A percentile compares a stretch with the other conserved stretches of the same genome.
Conservation (phyloP, 2,888 invertebrate genomes). For the Apotomis capreana region DNA sequence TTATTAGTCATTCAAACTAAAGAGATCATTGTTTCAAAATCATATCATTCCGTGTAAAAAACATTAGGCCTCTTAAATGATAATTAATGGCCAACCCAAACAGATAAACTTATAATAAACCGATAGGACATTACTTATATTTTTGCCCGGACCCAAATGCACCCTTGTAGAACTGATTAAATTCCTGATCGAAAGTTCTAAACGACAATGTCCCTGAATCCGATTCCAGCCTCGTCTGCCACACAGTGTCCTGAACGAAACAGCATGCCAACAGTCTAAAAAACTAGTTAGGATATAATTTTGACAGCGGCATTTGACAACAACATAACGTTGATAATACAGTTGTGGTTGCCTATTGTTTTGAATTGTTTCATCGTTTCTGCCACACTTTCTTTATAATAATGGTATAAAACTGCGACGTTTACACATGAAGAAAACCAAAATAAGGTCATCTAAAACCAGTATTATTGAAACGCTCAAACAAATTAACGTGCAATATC, state of each 20-base stretch:
- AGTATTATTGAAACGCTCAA: too few relatives aligned
- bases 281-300: too few relatives aligned
- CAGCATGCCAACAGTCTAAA: neutral
- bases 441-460: too few relatives aligned
- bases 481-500: too few relatives aligned
- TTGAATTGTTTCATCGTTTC: too few relatives aligned
- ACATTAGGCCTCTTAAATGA: neutral
- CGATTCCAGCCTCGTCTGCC: slow-evolving; percentile 18
- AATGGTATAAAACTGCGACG: too few relatives aligned
- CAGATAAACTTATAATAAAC: slow-evolving; percentile 26
- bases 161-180: slow-evolving; percentile 39
- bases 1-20: too few relatives aligned
- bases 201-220: slow-evolving; percentile 35
- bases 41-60: neutral
- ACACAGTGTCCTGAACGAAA: slow-evolving; percentile 4
- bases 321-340: too few relatives aligned
- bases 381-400: too few relatives aligned
- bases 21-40: neutral
- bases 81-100: slow-evolving; percentile 22
- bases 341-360: too few relatives aligned
- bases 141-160: slow-evolving; percentile 29
- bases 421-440: too few relatives aligned
- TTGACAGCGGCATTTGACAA: too few relatives aligned
- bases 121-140: slow-evolving; percentile 31
- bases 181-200: slow-evolving; percentile 34